phyloP scores from a whole-genome alignment of 2,888 invertebrate genomes.

The Drosophila merina region DNA sequence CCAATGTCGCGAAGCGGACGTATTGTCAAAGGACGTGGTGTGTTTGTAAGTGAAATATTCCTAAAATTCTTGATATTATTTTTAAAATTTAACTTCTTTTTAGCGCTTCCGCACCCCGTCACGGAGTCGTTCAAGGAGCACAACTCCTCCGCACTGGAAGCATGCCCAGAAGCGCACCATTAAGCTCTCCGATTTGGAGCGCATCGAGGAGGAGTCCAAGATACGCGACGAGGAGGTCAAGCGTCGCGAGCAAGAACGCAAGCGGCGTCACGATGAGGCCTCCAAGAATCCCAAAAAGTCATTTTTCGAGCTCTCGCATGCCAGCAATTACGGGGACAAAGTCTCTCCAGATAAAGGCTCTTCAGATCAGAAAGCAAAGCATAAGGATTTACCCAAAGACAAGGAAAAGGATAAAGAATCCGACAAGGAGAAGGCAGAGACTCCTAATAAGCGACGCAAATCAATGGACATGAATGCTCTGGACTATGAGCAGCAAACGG shows the following conservation, averaged over 20 bases:
- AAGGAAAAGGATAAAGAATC: constrained; percentile 3
- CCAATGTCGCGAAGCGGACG: constrained; percentile 89
- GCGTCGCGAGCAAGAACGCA: constrained; percentile 85
- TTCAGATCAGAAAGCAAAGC: constrained; percentile 55
- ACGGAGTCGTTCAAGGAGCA: constrained; percentile 92
- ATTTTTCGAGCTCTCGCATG: constrained; percentile 84
- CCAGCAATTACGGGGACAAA: constrained; percentile 82
- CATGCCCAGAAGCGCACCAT: constrained; percentile 94
- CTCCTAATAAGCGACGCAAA: constrained; percentile 73
- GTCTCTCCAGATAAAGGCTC: constrained; percentile 41
- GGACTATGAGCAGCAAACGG: constrained; percentile 87
- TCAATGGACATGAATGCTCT: constrained; percentile 89
- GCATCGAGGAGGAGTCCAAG: constrained; percentile 88
- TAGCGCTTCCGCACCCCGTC: constrained; percentile 93
- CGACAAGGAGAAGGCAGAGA: constrained; percentile 58
- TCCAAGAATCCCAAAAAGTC: constrained; percentile 83
- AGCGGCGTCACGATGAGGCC: constrained; percentile 85
- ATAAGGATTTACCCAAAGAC: constrained; percentile 51
- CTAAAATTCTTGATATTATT: background rate
- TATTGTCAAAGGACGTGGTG: constrained; percentile 95
- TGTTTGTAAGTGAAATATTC: constrained; percentile 90
- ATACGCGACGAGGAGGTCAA: constrained; percentile 86
- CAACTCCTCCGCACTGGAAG: constrained; percentile 97
- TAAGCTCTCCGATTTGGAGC: constrained; percentile 92
- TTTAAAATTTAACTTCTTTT: constrained; percentile 20